Evolutionary conservation across 1,140 invertebrate genomes (phyloP).

Genomic region (Nephotettix cincticeps): DNA sequence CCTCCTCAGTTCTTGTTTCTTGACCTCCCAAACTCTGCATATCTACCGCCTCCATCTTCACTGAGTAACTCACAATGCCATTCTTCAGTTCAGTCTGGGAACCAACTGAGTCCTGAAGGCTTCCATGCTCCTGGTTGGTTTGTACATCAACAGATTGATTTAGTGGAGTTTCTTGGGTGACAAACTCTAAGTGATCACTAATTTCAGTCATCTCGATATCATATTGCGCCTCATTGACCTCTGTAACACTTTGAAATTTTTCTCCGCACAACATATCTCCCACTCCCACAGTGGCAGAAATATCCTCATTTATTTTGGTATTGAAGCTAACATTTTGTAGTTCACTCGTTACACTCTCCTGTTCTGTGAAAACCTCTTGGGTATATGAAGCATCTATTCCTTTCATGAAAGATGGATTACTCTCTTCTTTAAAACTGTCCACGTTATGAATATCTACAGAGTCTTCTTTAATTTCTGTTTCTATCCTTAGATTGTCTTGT

Average conservation of each 20-base stretch:
- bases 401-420: too few species aligned
- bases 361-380: too few species aligned
- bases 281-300: background rate
- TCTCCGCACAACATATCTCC: too few species aligned
- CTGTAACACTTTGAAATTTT: too few species aligned
- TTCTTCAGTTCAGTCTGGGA: background rate
- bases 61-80: background rate
- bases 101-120: background rate
- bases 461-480: too few species aligned
- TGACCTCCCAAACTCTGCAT: conserved; percentile 4
- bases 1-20: background rate
- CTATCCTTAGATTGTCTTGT: too few species aligned
- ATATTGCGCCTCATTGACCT: too few species aligned
- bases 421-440: too few species aligned
- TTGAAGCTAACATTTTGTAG: background rate
- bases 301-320: background rate
- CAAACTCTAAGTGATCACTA: background rate
- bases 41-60: conserved; percentile 22
- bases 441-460: too few species aligned
- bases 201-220: background rate
- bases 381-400: too few species aligned
- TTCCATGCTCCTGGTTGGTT: background rate
- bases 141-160: background rate
- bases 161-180: background rate
- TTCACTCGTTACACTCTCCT: background rate